Percentiles rank a stretch among this genome's conserved stretches.
These are phyloP conservation scores for Poeciliopsis retropinna DNA, from an alignment of 2,113 vertebrate species.

Conservation along the genomic window DNA sequence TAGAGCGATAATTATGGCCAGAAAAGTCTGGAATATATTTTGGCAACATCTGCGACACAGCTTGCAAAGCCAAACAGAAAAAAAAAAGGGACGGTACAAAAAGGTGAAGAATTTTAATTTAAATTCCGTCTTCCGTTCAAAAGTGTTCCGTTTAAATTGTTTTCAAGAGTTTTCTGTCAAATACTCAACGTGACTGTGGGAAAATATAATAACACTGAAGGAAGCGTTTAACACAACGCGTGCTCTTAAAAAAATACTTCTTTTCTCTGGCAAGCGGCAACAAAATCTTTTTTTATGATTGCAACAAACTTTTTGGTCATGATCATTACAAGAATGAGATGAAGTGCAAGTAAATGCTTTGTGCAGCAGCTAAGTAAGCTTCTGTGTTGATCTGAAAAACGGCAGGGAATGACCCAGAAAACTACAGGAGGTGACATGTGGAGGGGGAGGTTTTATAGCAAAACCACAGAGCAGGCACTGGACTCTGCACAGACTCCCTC, in stretches of 20 bases:
- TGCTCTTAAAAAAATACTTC: neutral
- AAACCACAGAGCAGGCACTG: constrained; percentile 17
- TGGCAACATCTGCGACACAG: neutral
- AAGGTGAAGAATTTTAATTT: neutral
- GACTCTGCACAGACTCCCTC: constrained; percentile 26
- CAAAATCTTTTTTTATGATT: neutral
- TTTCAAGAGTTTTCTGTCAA: neutral
- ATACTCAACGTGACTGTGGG: neutral
- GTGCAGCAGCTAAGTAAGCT: constrained; percentile 35
- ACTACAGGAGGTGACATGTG: constrained; percentile 53
- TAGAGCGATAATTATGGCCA: neutral
- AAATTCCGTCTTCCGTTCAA: neutral
- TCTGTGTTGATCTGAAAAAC: constrained; percentile 35
- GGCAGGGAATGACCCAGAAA: constrained; percentile 62
- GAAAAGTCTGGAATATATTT: neutral
- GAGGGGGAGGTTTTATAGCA: constrained; percentile 9
- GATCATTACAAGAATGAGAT: neutral
- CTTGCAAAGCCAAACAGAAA: neutral
- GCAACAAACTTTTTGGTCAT: neutral
- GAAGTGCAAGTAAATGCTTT: neutral
- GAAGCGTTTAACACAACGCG: neutral
- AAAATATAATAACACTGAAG: neutral
- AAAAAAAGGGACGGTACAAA: neutral
- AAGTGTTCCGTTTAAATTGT: neutral
- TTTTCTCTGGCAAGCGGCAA: neutral